A percentile compares a stretch with the other conserved stretches of the same genome.
These are phyloP conservation scores for Drosophila peninsularis DNA, from an alignment of 2,888 invertebrate species.

Conservation along the genomic window DNA sequence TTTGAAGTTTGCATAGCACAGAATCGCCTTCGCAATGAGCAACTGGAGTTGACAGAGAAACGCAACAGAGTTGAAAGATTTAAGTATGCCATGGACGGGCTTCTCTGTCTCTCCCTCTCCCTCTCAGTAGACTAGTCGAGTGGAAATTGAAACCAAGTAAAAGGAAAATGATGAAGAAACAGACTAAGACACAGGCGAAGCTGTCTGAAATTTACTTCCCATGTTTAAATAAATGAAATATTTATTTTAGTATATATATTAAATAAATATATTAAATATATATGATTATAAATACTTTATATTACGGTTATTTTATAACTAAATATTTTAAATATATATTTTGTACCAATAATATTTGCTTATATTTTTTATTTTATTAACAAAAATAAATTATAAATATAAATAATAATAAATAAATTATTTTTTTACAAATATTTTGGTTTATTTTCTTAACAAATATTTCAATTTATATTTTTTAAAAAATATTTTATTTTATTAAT, in stretches of 20 bases:
- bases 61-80: conserved; percentile 54
- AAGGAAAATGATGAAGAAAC: background rate
- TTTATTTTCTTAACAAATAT: background rate
- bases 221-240: background rate
- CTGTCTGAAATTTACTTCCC: background rate
- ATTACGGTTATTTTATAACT: too few species aligned
- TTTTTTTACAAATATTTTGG: too few species aligned
- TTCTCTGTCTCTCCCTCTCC: background rate
- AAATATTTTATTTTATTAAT: too few species aligned
- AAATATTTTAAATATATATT: too few species aligned
- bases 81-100: conserved; percentile 11
- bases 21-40: conserved; percentile 28
- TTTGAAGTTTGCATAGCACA: conserved; percentile 54
- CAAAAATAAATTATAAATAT: too few species aligned
- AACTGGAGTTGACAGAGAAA: conserved; percentile 43
- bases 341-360: too few species aligned
- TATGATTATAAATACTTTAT: too few species aligned
- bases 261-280: background rate
- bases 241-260: background rate
- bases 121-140: conserved; percentile 6
- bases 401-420: too few species aligned
- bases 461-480: background rate
- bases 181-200: background rate
- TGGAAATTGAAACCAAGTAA: conserved; percentile 25
- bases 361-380: too few species aligned